phyloP scores from a whole-genome alignment of 1,140 invertebrate genomes.

The Saxidomus purpurata region DNA sequence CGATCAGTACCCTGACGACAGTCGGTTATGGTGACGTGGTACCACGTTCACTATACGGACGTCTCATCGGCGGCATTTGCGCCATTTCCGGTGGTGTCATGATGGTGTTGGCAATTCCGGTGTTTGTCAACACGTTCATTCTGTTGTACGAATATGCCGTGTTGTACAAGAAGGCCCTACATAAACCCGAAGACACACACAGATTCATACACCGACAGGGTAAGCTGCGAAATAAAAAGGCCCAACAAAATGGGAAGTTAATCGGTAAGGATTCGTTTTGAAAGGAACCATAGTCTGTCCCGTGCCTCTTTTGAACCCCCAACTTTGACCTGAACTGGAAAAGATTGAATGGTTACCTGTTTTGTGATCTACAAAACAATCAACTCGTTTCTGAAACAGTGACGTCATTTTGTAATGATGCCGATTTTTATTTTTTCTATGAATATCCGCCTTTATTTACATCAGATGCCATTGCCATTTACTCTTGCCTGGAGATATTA shows the following conservation, averaged over 20 bases:
- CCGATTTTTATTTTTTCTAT: too few species aligned
- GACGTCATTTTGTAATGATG: too few species aligned
- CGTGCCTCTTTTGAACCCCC: too few species aligned
- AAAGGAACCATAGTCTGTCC: too few species aligned
- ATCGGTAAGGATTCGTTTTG: too few species aligned
- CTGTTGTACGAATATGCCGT: conserved; percentile 72
- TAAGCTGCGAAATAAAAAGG: not conserved
- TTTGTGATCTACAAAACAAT: too few species aligned
- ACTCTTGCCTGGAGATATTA: too few species aligned
- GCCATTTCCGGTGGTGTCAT: conserved; percentile 90
- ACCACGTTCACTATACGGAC: conserved; percentile 77
- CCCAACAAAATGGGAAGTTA: not conserved
- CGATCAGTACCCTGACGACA: conserved; percentile 95
- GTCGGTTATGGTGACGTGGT: conserved; percentile 98
- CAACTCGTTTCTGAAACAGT: too few species aligned
- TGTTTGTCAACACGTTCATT: conserved; percentile 95
- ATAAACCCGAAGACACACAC: conserved; percentile 45
- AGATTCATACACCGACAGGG: conserved; percentile 34
- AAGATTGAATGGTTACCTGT: too few species aligned
- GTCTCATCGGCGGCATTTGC: conserved; percentile 92
- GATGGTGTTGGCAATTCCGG: conserved; percentile 90
- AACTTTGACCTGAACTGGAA: too few species aligned
- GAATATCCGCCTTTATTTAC: too few species aligned
- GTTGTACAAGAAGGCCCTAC: conserved; percentile 61
- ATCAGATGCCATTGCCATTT: too few species aligned